Percentiles rank a stretch among this genome's conserved stretches.
These are phyloP conservation scores for Sinocyclocheilus anshuiensis DNA, from an alignment of 2,113 vertebrate genomes.

Conservation along the genomic window DNA sequence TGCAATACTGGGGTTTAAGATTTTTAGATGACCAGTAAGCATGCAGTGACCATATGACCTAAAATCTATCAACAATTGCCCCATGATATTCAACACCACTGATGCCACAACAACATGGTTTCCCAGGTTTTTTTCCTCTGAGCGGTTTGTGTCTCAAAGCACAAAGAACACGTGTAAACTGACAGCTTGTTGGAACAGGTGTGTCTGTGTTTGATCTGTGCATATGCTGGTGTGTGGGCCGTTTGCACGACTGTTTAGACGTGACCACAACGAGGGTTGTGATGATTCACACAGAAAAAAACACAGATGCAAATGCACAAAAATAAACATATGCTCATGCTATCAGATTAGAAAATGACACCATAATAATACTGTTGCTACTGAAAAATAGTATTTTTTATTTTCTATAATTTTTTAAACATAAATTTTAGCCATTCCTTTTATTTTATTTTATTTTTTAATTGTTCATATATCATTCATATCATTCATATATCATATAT, in stretches of 20 bases:
- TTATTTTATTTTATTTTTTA: not conserved
- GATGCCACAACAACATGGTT: not conserved
- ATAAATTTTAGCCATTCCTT: not conserved
- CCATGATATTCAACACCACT: not conserved
- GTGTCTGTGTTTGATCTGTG: slow-evolving; percentile 39
- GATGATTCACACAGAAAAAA: slow-evolving; percentile 18
- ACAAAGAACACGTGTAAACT: slow-evolving; percentile 22
- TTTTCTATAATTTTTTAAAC: not conserved
- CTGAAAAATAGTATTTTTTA: not conserved
- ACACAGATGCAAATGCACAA: not conserved
- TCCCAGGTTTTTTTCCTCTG: not conserved
- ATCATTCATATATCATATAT: too few species aligned
- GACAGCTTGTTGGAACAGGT: slow-evolving; percentile 44
- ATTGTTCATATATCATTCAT: too few species aligned
- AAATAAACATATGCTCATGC: slow-evolving; percentile 13
- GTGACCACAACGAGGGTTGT: slow-evolving; percentile 21
- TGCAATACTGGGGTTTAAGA: not conserved
- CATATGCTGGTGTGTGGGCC: not conserved
- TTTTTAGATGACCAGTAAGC: not conserved
- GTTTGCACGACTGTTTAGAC: slow-evolving; percentile 11
- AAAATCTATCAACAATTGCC: not conserved
- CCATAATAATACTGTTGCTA: not conserved
- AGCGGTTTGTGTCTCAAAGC: slow-evolving; percentile 10
- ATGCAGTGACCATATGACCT: not conserved
- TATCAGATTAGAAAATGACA: slow-evolving; percentile 10